Evolutionary conservation across 2,888 invertebrate species (phyloP).

Genomic region (Metalampra italica): DNA sequence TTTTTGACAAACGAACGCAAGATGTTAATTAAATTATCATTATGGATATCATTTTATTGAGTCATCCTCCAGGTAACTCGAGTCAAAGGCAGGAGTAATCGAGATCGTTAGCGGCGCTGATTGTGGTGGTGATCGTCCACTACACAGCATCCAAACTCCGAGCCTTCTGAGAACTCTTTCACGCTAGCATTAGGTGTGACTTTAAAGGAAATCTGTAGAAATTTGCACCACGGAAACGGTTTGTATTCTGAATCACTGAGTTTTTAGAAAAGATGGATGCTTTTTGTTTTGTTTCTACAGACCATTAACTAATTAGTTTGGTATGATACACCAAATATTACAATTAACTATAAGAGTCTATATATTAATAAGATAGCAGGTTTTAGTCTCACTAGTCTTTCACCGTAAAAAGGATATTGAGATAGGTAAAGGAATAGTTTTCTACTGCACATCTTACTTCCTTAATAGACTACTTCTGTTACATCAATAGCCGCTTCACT

Average conservation of each 20-base stretch:
- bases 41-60: not conserved
- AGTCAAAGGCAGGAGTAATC: not conserved
- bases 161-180: conserved; percentile 20
- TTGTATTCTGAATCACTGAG: not conserved
- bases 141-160: conserved; percentile 1
- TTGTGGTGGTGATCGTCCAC: conserved; percentile 7
- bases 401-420: no score
- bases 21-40: not conserved
- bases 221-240: not conserved
- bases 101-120: conserved; percentile 8
- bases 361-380: no score
- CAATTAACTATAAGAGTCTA: no score
- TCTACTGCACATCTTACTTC: no score
- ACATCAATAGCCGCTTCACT: no score
- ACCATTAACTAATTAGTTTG: no score
- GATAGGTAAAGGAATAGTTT: no score
- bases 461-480: no score
- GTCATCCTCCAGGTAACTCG: not conserved
- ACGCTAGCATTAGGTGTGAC: conserved; percentile 18
- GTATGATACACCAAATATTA: no score
- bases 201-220: not conserved
- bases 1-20: not conserved
- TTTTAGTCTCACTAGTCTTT: no score
- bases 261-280: not conserved
- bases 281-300: no score